These are phyloP conservation scores for Grantiella picta DNA, from an alignment of 2,113 vertebrate species.

Conservation along the genomic window DNA sequence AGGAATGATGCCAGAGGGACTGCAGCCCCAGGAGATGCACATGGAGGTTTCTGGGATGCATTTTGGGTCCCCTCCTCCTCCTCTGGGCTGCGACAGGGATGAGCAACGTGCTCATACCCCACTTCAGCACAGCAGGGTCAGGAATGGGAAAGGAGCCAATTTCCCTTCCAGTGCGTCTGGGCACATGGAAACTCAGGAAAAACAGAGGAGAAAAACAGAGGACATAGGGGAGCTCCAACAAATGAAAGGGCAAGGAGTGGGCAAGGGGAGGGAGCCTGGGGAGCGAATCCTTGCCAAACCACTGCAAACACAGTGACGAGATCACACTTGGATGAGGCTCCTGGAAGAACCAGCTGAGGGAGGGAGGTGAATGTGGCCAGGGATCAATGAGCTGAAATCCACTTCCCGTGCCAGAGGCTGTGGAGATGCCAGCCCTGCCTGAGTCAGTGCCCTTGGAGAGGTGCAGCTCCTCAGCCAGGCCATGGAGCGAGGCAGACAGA, in stretches of 20 bases:
- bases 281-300: background rate
- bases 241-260: constrained; percentile 11
- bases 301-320: background rate
- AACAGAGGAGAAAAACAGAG: background rate
- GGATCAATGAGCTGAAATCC: constrained; percentile 41
- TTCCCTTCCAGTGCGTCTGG: background rate
- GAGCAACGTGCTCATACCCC: background rate
- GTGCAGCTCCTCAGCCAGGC: background rate
- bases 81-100: background rate
- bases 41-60: background rate
- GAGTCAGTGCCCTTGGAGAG: background rate
- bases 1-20: background rate
- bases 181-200: background rate
- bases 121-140: background rate
- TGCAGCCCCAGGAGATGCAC: background rate
- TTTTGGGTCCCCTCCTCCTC: background rate
- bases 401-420: background rate
- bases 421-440: background rate
- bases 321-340: background rate
- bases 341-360: constrained; percentile 46
- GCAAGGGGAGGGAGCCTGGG: background rate
- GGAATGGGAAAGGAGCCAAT: background rate
- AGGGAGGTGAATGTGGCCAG: background rate
- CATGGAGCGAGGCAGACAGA: background rate
- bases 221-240: background rate